A percentile compares a stretch with the other conserved stretches of the same genome.
Conservation (phyloP, 2,113 vertebrate genomes). For the Gasterosteus aculeatus region DNA sequence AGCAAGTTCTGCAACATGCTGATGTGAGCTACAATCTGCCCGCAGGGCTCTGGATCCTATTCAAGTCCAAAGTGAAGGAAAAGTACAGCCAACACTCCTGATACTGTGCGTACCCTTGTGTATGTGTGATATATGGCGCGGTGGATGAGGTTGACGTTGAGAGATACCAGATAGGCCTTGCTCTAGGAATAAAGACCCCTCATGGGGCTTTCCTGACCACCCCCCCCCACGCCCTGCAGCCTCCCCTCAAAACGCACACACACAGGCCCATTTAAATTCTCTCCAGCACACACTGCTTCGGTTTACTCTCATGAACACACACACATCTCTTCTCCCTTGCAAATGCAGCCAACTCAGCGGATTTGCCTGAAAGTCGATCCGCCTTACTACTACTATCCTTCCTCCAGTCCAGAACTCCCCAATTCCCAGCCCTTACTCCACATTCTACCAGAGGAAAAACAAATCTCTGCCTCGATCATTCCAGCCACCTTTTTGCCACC, state of each 20-base stretch:
- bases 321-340: conserved; percentile 40
- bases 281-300: conserved; percentile 47
- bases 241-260: conserved; percentile 44
- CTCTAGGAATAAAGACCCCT: conserved; percentile 67
- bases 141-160: conserved; percentile 64
- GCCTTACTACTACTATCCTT: conserved; percentile 62
- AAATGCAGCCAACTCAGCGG: conserved; percentile 71
- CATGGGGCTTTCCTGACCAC: conserved; percentile 60
- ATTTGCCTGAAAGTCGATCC: conserved; percentile 77
- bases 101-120: conserved; percentile 43
- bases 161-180: conserved; percentile 73
- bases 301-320: conserved; percentile 38
- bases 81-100: conserved; percentile 57
- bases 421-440: conserved; percentile 57
- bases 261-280: conserved; percentile 42
- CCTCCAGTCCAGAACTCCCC: conserved; percentile 52
- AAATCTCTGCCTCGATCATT: conserved; percentile 46
- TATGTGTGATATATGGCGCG: conserved; percentile 61
- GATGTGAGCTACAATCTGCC: conserved; percentile 70
- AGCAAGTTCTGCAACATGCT: conserved; percentile 75
- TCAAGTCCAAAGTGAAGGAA: conserved; percentile 65
- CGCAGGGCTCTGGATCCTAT: conserved; percentile 56
- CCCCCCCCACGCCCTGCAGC: conserved; percentile 48
- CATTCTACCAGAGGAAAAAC: conserved; percentile 47
- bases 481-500: conserved; percentile 2